These are phyloP conservation scores for Xylophagus ater DNA, from an alignment of 2,888 invertebrate genomes.

Conservation along the genomic window DNA sequence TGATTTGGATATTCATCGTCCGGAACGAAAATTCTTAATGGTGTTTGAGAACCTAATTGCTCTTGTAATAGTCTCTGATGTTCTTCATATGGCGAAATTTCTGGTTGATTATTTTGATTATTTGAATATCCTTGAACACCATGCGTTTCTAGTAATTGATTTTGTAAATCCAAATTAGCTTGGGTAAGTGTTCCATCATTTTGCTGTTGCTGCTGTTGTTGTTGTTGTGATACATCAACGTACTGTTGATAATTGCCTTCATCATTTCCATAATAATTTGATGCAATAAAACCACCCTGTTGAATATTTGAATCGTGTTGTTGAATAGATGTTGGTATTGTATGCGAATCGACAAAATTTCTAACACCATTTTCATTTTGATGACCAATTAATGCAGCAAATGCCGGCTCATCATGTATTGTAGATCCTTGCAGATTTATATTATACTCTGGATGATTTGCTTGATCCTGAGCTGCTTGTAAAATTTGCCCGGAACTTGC, in stretches of 20 bases:
- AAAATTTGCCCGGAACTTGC: slow-evolving; percentile 37
- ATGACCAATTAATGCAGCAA: slow-evolving; percentile 33
- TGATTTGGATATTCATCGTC: slow-evolving; percentile 32
- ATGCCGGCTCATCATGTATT: slow-evolving; percentile 25
- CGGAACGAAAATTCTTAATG: slow-evolving; percentile 42
- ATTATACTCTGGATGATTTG: slow-evolving; percentile 29
- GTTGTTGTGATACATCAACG: slow-evolving; percentile 21
- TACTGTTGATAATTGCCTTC: slow-evolving; percentile 17
- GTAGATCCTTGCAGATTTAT: slow-evolving; percentile 15
- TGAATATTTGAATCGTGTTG: slow-evolving; percentile 20
- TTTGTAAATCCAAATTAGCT: slow-evolving; percentile 27
- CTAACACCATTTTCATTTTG: slow-evolving; percentile 20
- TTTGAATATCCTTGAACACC: slow-evolving; percentile 10
- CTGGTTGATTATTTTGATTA: slow-evolving; percentile 16
- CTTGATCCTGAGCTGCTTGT: slow-evolving; percentile 31
- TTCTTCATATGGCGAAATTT: slow-evolving; percentile 29
- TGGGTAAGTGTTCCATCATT: slow-evolving; percentile 26
- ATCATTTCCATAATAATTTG: slow-evolving; percentile 29
- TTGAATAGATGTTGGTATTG: background rate
- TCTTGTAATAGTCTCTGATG: slow-evolving; percentile 32
- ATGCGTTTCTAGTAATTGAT: slow-evolving; percentile 18
- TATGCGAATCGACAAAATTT: slow-evolving; percentile 22
- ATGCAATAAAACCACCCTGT: slow-evolving; percentile 33
- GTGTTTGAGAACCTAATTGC: slow-evolving; percentile 30
- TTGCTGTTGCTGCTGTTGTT: slow-evolving; percentile 28